These are phyloP conservation scores for Gambelia wislizenii DNA, from an alignment of 2,797 vertebrate genomes.

Conservation along the genomic window DNA sequence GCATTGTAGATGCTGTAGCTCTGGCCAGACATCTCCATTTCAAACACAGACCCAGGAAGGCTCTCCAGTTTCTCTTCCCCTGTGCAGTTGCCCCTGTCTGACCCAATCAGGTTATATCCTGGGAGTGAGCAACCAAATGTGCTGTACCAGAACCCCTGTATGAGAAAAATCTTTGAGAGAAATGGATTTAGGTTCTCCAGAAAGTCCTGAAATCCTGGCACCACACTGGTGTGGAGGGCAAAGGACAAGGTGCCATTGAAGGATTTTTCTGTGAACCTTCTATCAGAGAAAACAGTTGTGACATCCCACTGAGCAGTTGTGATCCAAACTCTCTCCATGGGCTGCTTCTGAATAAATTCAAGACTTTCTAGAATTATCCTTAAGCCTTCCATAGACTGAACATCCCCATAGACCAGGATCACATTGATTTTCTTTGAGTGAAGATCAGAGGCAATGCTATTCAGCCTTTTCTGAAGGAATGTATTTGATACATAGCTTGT, in stretches of 20 bases:
- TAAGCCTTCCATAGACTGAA: neutral
- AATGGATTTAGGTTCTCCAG: neutral
- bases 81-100: neutral
- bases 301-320: neutral
- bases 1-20: neutral
- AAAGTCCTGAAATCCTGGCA: neutral
- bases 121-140: neutral
- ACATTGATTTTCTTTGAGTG: neutral
- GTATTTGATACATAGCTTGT: fast-evolving
- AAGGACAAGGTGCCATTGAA: neutral
- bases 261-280: neutral
- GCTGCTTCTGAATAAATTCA: neutral
- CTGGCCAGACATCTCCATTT: neutral
- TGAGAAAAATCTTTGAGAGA: neutral
- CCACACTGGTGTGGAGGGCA: neutral
- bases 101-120: fast-evolving
- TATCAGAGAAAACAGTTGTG: neutral
- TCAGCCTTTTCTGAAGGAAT: fast-evolving
- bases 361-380: neutral
- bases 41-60: neutral
- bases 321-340: neutral
- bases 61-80: neutral
- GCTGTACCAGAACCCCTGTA: neutral
- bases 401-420: neutral
- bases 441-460: neutral